Evolutionary conservation across 1,140 invertebrate genomes (phyloP).

Genomic region (Lasioglossum baleicum): DNA sequence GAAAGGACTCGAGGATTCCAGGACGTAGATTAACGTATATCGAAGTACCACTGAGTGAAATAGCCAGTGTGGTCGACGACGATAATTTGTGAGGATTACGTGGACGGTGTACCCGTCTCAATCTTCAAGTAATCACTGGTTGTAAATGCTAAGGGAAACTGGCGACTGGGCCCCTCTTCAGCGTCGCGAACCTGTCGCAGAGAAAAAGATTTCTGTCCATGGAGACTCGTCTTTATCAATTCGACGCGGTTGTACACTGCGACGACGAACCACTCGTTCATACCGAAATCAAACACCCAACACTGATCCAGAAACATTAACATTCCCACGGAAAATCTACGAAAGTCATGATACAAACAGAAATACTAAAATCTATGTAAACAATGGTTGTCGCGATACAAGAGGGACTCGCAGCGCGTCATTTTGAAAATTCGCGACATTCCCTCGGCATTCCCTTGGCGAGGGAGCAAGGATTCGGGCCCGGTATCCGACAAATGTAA

Average conservation of each 20-base stretch:
- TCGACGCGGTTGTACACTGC: background rate
- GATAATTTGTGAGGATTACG: slow-evolving; percentile 15
- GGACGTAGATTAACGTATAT: too few species aligned
- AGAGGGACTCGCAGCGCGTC: background rate
- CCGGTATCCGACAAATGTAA: slow-evolving; percentile 71
- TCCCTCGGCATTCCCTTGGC: slow-evolving; percentile 30
- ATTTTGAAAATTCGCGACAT: slow-evolving; percentile 39
- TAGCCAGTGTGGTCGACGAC: slow-evolving; percentile 7
- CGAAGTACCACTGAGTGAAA: background rate
- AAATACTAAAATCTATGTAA: too few species aligned
- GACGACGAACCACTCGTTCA: background rate
- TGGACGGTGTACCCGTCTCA: background rate
- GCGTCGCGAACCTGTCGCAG: background rate
- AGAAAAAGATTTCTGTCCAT: background rate
- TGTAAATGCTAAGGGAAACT: slow-evolving; percentile 11
- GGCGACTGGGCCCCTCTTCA: background rate
- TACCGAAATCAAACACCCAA: too few species aligned
- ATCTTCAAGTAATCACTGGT: slow-evolving; percentile 12
- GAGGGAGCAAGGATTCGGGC: slow-evolving; percentile 16
- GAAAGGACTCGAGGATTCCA: too few species aligned
- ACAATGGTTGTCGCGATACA: background rate
- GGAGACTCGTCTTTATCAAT: slow-evolving; percentile 6
- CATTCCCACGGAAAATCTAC: too few species aligned
- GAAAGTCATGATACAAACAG: too few species aligned
- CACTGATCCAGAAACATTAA: background rate